Base-by-base conservation (phyloP, 2,888 invertebrate species). In the Drosophila nigricruria region DNA sequence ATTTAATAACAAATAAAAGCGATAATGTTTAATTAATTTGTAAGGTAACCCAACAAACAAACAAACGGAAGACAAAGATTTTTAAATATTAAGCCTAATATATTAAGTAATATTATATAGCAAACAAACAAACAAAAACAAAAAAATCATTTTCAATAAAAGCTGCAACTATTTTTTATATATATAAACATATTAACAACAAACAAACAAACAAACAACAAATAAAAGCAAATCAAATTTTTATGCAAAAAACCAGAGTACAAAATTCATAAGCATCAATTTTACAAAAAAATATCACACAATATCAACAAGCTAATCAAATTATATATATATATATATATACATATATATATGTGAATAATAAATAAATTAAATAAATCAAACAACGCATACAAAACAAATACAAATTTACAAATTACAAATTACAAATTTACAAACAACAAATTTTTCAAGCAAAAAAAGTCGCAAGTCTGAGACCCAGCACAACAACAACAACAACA, bases 11-110 rank as follows among this genome's bases (percentile, higher is more conserved):
- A 66, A 56, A 74, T 59, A 77, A 73, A 76, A 47, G 52, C 64
- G 57, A 64, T 89, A 90, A 90, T 87, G 89, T 90, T 89, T 82
- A 91, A 90, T 85, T 88, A 91, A 82, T 81, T 74, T 72, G 60
- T 89, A 91, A 91, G 92, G 84, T 82, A 92, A 88, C 90, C 47
- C 86, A 92, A 91, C 90, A 91, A 92, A 91, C 90, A 92, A 92
- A 91, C 91, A 89, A 89, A 89, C 88, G 90, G 91, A 92, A 91
- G 91, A 91, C 90, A 90, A 90, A 88, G 89, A 89, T 88, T 85
- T 81, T 74, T 85, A 73, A 75, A 42, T 18, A 27, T 47, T 79
- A 88, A 84, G 76, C 73, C 68, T 81, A 73, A 71, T 59, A 53
- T 65, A 73, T 49, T 83, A 86, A 86, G 77, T 79, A 82, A 73